Percentiles rank a stretch among this genome's conserved stretches.
Conservation (phyloP, 1,140 invertebrate genomes). For the Protaetia brevitarsis region DNA sequence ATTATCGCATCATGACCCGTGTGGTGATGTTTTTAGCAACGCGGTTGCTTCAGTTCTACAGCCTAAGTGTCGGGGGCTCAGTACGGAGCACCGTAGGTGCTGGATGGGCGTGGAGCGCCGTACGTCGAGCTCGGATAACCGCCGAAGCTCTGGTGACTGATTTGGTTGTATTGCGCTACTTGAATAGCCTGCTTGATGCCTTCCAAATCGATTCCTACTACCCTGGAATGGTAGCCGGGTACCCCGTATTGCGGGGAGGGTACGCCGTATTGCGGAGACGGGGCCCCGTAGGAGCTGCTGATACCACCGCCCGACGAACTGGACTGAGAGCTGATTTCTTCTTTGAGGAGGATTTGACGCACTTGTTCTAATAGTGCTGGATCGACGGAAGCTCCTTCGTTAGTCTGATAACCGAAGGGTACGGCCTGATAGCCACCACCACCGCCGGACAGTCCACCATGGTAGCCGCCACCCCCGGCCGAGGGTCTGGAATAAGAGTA, state of each 20-base stretch:
- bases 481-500: slow-evolving; percentile 63
- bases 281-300: slow-evolving; percentile 54
- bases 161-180: slow-evolving; percentile 68
- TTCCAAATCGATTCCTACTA: slow-evolving; percentile 72
- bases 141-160: slow-evolving; percentile 48
- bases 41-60: slow-evolving; percentile 25
- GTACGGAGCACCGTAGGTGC: slow-evolving; percentile 60
- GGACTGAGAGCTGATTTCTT: slow-evolving; percentile 64
- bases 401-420: slow-evolving; percentile 67
- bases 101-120: slow-evolving; percentile 50
- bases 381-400: slow-evolving; percentile 76
- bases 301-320: slow-evolving; percentile 46
- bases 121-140: slow-evolving; percentile 50
- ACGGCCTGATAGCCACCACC: slow-evolving; percentile 72
- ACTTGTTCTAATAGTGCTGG: slow-evolving; percentile 74
- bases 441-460: slow-evolving; percentile 52
- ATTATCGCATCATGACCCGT: slow-evolving; percentile 49
- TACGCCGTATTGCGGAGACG: slow-evolving; percentile 60
- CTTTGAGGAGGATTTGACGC: slow-evolving; percentile 74
- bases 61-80: slow-evolving; percentile 30
- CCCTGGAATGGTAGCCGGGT: slow-evolving; percentile 56
- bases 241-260: slow-evolving; percentile 59
- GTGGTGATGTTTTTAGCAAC: slow-evolving; percentile 33
- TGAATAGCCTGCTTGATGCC: slow-evolving; percentile 74
- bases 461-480: slow-evolving; percentile 50